Base-by-base conservation (phyloP, 1,140 invertebrate species). In the Ostrea edulis region DNA sequence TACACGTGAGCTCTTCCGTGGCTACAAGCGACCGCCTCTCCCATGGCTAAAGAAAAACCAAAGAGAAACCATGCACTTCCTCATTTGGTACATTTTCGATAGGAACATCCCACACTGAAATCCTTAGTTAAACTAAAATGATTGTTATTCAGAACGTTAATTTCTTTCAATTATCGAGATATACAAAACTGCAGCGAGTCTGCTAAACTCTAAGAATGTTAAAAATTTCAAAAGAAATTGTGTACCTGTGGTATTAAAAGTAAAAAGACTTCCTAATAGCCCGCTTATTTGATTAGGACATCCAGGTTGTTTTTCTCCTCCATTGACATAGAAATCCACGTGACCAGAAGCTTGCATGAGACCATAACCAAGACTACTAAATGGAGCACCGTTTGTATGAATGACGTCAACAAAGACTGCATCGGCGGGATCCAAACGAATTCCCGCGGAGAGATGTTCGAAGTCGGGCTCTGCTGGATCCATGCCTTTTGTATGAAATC, bases 1-100 rank as follows among this genome's bases (percentile, higher is more conserved):
- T 97, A 96, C 94, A 98, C 97, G 89, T 98, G 97, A n/a, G 97
- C 97, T 92, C 97, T 95, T 3, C 97, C 96, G 93, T 98, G 97
- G 93, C 97, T 98, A 71, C 62, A 86, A 8, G 85, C 65, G 3
- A 97, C 96, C 0, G 87, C 89, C n/a, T 89, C 87, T 52, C 85
- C 71, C 65, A 89, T 68, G 82, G 82, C 88, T 89, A n/a, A 55
- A 85, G 87, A 52, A 88, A 17, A 84, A 55, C 17, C 20, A 29
- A 71, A 71, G n/a, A 8, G 8, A 44, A 82, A 68, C 0, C 58
- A 62, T 20, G 3, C 58, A 62, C 58, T 62, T 44, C 35, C n/a
- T n/a, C n/a, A n/a, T n/a, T n/a, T n/a, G n/a, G n/a, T n/a, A n/a
- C n/a, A n/a, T n/a, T 44, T 44, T 44, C 35, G 35, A 44, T 44